phyloP scores from a whole-genome alignment of 2,797 vertebrate genomes.

The Craterocephalus amniculus region DNA sequence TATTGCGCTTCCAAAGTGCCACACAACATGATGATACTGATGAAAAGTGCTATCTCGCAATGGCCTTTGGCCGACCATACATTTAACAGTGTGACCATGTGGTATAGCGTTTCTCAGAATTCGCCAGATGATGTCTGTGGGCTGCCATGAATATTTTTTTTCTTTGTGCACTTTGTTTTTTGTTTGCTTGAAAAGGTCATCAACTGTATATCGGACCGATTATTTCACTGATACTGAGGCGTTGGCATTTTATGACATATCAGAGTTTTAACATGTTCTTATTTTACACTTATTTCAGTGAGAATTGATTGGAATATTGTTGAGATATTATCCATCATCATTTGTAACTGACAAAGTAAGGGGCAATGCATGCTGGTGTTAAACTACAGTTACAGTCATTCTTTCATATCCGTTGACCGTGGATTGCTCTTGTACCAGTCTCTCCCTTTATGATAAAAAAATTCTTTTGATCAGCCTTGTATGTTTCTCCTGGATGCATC shows the following conservation, averaged over 20 bases:
- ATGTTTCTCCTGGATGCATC: constrained; percentile 21
- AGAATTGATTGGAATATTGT: background rate
- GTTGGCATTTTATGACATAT: constrained; percentile 34
- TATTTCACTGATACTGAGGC: constrained; percentile 33
- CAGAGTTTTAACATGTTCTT: constrained; percentile 19
- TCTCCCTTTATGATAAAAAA: constrained; percentile 20
- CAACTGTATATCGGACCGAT: constrained; percentile 38
- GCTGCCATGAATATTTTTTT: constrained; percentile 23
- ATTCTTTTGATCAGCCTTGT: constrained; percentile 23
- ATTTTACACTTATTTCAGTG: constrained; percentile 13
- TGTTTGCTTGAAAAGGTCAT: constrained; percentile 57
- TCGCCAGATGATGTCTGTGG: constrained; percentile 36
- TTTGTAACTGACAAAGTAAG: constrained; percentile 18
- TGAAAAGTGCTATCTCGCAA: constrained; percentile 36
- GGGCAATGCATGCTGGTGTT: constrained; percentile 48
- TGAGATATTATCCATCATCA: constrained; percentile 9
- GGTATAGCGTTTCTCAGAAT: constrained; percentile 42
- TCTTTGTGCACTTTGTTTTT: constrained; percentile 39
- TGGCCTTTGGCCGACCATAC: constrained; percentile 53
- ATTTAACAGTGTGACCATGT: constrained; percentile 41
- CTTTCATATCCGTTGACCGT: constrained; percentile 28
- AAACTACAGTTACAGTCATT: constrained; percentile 38
- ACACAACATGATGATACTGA: constrained; percentile 35
- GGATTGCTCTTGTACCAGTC: constrained; percentile 25
- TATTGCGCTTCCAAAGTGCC: constrained; percentile 39